Conservation (phyloP, 1,140 invertebrate species). For the Drosophila parabipectinata region DNA sequence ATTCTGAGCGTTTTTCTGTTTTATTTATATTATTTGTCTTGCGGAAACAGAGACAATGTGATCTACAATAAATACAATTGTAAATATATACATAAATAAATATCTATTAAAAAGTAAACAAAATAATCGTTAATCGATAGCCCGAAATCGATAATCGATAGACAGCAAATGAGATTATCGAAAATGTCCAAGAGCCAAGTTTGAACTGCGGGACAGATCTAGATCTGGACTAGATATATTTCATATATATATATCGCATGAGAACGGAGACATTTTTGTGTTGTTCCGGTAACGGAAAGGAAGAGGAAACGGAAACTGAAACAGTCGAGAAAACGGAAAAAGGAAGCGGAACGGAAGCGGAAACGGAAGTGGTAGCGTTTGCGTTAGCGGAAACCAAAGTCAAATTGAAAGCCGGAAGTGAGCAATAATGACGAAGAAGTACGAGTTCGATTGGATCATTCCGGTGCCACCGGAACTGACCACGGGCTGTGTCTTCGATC, state of each 20-base stretch:
- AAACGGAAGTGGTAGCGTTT: conserved; percentile 23
- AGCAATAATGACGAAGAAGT: conserved; percentile 96
- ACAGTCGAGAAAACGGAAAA: conserved; percentile 5
- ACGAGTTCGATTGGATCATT: conserved; percentile 99
- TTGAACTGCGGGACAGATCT: conserved; percentile 13
- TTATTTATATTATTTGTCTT: too few species aligned
- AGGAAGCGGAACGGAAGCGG: conserved; percentile 21
- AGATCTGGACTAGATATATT: conserved; percentile 28
- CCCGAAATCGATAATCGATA: background rate
- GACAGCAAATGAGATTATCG: background rate
- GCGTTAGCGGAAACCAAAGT: conserved; percentile 5
- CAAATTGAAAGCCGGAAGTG: conserved; percentile 10
- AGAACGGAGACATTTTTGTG: conserved; percentile 1
- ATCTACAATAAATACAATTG: conserved; percentile 42
- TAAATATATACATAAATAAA: conserved; percentile 8
- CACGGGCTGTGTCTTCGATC: conserved; percentile 92
- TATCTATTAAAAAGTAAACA: background rate
- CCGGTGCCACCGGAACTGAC: conserved; percentile 94
- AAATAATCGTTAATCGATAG: background rate
- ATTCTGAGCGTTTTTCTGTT: conserved; percentile 3
- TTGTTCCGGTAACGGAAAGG: conserved; percentile 3
- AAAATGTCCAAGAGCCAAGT: conserved; percentile 1
- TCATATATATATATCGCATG: conserved; percentile 7
- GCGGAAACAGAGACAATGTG: conserved; percentile 27
- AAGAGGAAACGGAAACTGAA: conserved; percentile 11